Evolutionary conservation across 2,113 vertebrate genomes (phyloP).

Genomic region (Typhlomys cinereus): DNA sequence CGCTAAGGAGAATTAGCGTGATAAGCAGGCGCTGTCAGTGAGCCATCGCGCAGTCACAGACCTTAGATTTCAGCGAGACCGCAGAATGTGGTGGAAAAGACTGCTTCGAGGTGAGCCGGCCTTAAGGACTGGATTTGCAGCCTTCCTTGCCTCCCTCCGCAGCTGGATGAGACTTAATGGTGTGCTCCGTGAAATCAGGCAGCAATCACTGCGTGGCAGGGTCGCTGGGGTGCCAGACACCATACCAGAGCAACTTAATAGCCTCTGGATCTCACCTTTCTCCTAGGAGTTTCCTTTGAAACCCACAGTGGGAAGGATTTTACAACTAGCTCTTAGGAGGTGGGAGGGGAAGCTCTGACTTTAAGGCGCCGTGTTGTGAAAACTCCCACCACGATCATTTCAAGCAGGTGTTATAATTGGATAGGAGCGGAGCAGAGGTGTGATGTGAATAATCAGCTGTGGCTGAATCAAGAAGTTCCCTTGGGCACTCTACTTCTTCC

Average conservation of each 20-base stretch:
- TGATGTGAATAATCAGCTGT: neutral
- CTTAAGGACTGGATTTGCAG: neutral
- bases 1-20: constrained; percentile 63
- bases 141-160: constrained; percentile 7
- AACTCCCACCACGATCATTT: neutral
- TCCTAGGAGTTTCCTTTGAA: constrained; percentile 23
- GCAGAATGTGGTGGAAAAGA: neutral
- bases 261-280: neutral
- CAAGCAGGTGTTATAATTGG: neutral
- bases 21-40: constrained; percentile 24
- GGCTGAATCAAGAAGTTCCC: neutral
- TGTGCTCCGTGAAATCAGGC: neutral
- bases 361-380: neutral
- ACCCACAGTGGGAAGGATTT: neutral
- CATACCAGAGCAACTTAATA: neutral
- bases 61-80: constrained; percentile 40
- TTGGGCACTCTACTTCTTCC: neutral
- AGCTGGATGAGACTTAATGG: neutral
- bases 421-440: neutral
- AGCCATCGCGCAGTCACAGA: neutral
- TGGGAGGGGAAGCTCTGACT: neutral
- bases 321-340: neutral
- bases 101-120: constrained; percentile 1
- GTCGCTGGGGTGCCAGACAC: neutral
- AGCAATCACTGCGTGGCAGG: neutral